Conservation (phyloP, 2,797 vertebrate genomes). For the Nothura maculosa region DNA sequence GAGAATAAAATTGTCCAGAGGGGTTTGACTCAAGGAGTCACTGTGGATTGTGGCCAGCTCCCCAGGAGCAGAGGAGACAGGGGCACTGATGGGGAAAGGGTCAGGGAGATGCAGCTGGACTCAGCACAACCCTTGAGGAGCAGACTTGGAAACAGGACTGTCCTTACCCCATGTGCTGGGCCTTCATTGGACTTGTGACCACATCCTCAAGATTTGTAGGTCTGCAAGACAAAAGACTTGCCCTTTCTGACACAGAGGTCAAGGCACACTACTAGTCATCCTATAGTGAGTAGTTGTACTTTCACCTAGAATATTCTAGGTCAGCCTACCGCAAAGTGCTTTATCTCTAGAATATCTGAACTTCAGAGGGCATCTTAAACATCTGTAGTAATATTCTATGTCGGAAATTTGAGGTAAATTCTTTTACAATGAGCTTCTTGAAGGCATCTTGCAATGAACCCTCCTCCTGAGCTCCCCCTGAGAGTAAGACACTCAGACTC, state of each 20-base stretch:
- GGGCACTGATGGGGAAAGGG: not conserved
- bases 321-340: not conserved
- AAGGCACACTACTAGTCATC: fast-evolving
- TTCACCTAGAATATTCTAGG: not conserved
- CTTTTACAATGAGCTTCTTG: not conserved
- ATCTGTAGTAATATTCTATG: not conserved
- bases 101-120: not conserved
- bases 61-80: not conserved
- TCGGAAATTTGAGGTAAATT: not conserved
- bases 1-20: not conserved
- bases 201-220: not conserved
- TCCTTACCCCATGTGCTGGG: fast-evolving
- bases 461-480: not conserved
- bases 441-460: not conserved
- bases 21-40: not conserved
- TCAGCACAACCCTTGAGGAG: too few species aligned
- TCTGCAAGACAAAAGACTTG: not conserved
- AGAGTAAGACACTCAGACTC: not conserved
- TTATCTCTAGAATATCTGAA: not conserved
- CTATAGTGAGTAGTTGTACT: not conserved
- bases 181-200: not conserved
- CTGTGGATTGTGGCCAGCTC: not conserved
- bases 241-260: not conserved
- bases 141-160: not conserved
- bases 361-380: not conserved